phyloP scores from a whole-genome alignment of 2,797 vertebrate species.

The Danio albolineatus region DNA sequence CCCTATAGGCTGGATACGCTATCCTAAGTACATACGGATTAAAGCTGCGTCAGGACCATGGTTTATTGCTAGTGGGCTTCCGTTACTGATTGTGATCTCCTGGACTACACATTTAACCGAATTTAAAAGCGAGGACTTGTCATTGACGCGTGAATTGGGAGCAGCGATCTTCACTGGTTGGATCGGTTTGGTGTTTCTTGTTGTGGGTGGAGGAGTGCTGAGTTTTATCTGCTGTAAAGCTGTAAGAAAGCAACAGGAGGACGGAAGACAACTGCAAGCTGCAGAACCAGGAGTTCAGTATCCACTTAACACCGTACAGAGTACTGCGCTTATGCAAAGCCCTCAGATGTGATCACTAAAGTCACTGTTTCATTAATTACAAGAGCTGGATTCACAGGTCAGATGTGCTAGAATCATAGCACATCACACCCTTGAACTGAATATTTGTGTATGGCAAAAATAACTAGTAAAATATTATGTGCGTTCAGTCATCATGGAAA shows the following conservation, averaged over 20 bases:
- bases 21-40: conserved; percentile 75
- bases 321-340: too few relatives aligned
- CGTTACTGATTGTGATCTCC: conserved; percentile 86
- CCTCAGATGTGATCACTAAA: too few relatives aligned
- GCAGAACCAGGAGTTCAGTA: conserved; percentile 16
- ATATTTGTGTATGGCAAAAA: too few relatives aligned
- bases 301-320: too few relatives aligned
- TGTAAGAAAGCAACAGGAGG: conserved; percentile 18
- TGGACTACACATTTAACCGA: conserved; percentile 88
- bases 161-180: conserved; percentile 89
- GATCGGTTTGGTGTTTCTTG: conserved; percentile 81
- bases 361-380: too few relatives aligned
- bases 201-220: conserved; percentile 83
- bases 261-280: conserved; percentile 26
- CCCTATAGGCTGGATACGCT: conserved; percentile 78
- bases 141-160: conserved; percentile 85
- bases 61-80: conserved; percentile 82
- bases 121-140: conserved; percentile 74
- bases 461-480: too few relatives aligned
- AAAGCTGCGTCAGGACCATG: conserved; percentile 82
- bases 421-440: too few relatives aligned
- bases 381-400: too few relatives aligned
- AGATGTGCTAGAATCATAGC: too few relatives aligned
- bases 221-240: conserved; percentile 79
- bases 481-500: too few relatives aligned